phyloP scores from a whole-genome alignment of 2,888 invertebrate species.

The Drosophila buzzatii region DNA sequence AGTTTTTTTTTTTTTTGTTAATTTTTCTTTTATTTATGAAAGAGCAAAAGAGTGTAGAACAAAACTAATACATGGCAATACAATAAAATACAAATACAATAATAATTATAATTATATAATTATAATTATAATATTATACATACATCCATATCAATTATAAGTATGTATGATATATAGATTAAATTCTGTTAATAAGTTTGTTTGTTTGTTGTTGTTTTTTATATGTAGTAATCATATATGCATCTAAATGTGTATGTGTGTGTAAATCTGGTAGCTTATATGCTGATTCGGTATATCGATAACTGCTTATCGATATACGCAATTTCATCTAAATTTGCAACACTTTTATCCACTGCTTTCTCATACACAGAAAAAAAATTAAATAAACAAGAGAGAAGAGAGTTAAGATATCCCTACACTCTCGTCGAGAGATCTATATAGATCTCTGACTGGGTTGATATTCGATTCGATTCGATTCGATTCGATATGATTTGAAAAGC shows the following conservation, averaged over 20 bases:
- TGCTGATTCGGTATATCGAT: slow-evolving; percentile 17
- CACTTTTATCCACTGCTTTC: slow-evolving; percentile 1
- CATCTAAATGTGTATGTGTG: slow-evolving; percentile 31
- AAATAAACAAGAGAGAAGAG: neutral
- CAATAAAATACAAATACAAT: slow-evolving; percentile 83
- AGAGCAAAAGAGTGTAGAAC: slow-evolving; percentile 83
- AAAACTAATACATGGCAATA: slow-evolving; percentile 82
- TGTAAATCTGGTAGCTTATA: slow-evolving; percentile 27
- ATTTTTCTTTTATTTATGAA: slow-evolving; percentile 75
- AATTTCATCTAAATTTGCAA: slow-evolving; percentile 25
- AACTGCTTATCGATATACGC: slow-evolving; percentile 3
- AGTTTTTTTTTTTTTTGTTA: slow-evolving; percentile 58
- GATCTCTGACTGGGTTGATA: neutral
- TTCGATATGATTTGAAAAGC: slow-evolving; percentile 1
- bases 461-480: neutral
- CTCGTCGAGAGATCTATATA: neutral
- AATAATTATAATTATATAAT: slow-evolving; percentile 75
- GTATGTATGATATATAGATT: slow-evolving; percentile 64
- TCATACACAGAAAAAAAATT: neutral
- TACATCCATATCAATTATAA: slow-evolving; percentile 63
- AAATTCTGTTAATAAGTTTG: slow-evolving; percentile 54
- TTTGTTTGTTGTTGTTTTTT: slow-evolving; percentile 2
- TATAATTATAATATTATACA: slow-evolving; percentile 74
- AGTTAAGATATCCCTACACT: neutral
- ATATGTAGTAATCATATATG: slow-evolving; percentile 41